phyloP scores from a whole-genome alignment of 2,113 vertebrate species.

The Aspiorhynchus laticeps region DNA sequence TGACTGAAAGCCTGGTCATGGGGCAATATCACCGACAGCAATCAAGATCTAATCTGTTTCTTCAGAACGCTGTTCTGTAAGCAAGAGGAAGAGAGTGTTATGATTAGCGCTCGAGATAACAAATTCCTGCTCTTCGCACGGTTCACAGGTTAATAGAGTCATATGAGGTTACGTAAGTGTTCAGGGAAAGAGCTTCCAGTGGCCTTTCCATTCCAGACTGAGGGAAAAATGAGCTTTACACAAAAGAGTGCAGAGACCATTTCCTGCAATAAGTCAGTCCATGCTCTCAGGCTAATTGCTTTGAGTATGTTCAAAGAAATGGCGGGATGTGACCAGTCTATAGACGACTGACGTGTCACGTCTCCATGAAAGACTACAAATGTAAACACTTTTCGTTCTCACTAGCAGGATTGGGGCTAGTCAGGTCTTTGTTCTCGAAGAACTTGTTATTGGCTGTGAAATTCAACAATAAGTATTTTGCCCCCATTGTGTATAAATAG shows the following conservation, averaged over 20 bases:
- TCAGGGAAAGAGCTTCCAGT: slow-evolving; percentile 43
- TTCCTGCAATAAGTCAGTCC: slow-evolving; percentile 41
- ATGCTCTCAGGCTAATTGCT: slow-evolving; percentile 46
- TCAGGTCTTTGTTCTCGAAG: background rate
- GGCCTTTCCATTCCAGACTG: slow-evolving; percentile 43
- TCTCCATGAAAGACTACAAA: background rate
- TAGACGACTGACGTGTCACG: background rate
- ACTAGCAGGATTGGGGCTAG: background rate
- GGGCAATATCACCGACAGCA: slow-evolving; percentile 25
- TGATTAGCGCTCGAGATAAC: slow-evolving; percentile 48
- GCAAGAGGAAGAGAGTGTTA: slow-evolving; percentile 44
- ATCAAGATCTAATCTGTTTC: slow-evolving; percentile 53
- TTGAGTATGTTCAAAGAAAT: slow-evolving; percentile 29
- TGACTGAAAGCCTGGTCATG: slow-evolving; percentile 17
- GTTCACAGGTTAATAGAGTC: slow-evolving; percentile 54
- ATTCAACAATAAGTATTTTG: background rate
- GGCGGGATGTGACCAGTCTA: slow-evolving; percentile 23
- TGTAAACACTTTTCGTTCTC: slow-evolving; percentile 24
- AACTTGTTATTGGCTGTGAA: background rate
- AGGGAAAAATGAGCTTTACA: slow-evolving; percentile 6
- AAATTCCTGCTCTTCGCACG: slow-evolving; percentile 34
- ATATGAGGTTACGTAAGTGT: slow-evolving; percentile 41
- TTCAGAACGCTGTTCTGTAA: slow-evolving; percentile 39
- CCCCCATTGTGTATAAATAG: background rate
- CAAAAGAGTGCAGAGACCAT: slow-evolving; percentile 14